Base-by-base conservation (phyloP, 2,113 vertebrate genomes). In the Tenrec ecaudatus region DNA sequence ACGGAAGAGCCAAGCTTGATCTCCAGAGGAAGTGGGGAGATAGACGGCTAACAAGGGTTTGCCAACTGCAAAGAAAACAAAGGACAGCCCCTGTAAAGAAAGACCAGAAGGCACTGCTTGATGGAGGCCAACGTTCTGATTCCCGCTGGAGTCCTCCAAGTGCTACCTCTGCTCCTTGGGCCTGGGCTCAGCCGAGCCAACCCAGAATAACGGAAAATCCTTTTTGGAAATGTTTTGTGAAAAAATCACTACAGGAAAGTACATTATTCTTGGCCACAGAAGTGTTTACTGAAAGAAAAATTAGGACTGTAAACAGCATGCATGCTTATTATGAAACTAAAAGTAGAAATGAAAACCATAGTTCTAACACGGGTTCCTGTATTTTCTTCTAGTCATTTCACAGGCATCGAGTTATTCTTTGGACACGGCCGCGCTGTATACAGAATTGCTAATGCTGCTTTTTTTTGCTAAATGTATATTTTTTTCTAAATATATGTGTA, bases 1-100 rank as follows among this genome's bases (percentile, higher is more conserved):
- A 89, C 57, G 22, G 91, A 95, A 94, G 53, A 91, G 23, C 27
- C 77, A 66, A 95, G 60, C 86, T 81, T 68, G 36, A 91, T 93
- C 79, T 88, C 64, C n/a, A 87, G 81, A 82, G 82, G 76, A 81
- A 90, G 84, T 33, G 23, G 60, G 43, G 75, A 69, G 73, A 64
- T 36, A 40, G 69, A 66, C 77, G 23, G 25, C 53, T 47, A 68
- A 33, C 33, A 25, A 29, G 22, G 11, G 64, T 80, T 81, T 31
- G 53, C 76, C 58, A 93, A 78, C 81, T 16, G 82, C 68, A 76
- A 60, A 69, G 27, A 95, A 91, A 93, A 82, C 14, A 83, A 73
- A 53, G 33, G 5, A 8, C 23, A 43, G 47, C 7, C 14, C n/a
- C 25, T 69, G 4, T 12, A 22, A 84, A 86, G 47, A 95, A 82